Conservation (phyloP, 1,140 invertebrate genomes). For the Pseudomyrmex pallidus region DNA sequence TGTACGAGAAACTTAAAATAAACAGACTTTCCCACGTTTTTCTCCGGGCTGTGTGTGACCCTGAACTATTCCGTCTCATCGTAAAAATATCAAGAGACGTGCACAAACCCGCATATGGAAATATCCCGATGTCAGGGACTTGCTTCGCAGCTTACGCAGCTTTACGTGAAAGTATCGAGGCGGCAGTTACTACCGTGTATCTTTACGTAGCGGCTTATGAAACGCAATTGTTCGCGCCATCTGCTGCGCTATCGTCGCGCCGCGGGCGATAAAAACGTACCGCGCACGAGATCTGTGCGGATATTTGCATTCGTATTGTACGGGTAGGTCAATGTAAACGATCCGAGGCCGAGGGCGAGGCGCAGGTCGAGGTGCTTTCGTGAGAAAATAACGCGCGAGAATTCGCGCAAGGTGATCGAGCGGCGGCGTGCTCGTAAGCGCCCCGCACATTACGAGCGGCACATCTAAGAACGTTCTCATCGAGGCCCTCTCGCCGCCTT, state of each 20-base stretch:
- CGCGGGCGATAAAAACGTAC: conserved; percentile 36
- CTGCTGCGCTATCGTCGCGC: conserved; percentile 48
- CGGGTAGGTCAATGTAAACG: conserved; percentile 53
- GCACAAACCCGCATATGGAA: background rate
- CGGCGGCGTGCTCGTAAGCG: conserved; percentile 62
- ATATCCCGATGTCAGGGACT: conserved; percentile 23
- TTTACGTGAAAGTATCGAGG: conserved; percentile 29
- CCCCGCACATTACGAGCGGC: conserved; percentile 58
- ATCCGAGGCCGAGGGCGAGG: conserved; percentile 54
- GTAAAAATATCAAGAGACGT: background rate
- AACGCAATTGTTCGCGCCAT: conserved; percentile 58
- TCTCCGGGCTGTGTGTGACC: background rate
- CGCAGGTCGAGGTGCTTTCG: conserved; percentile 48
- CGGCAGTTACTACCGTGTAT: conserved; percentile 27
- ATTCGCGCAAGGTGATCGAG: conserved; percentile 76
- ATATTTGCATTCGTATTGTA: conserved; percentile 46
- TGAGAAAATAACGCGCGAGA: conserved; percentile 75
- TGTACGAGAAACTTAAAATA: background rate
- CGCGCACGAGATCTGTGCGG: background rate
- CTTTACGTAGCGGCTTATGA: conserved; percentile 27
- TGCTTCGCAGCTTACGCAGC: no score
- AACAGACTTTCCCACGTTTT: background rate
- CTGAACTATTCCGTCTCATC: conserved; percentile 14
- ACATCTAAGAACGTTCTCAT: conserved; percentile 72
- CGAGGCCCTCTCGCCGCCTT: conserved; percentile 41